Base-by-base conservation (phyloP, 2,888 invertebrate genomes). In the Amitus sp. region DNA sequence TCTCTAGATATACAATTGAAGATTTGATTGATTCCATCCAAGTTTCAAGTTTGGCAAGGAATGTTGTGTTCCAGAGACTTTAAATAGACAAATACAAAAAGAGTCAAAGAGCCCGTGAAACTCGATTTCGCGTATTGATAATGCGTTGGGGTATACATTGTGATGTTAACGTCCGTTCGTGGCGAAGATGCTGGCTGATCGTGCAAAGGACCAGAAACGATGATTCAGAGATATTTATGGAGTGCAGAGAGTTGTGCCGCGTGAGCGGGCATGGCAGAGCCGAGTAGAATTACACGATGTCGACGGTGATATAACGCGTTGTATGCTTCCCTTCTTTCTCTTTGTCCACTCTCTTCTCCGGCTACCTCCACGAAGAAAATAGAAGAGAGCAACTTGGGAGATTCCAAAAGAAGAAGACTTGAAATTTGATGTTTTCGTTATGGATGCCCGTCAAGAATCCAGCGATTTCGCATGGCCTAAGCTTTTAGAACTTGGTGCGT, bases 221-320 rank as follows among this genome's bases (percentile, higher is more conserved):
- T 76, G 75, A 78, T 78, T 77, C 78, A 75, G 73, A 73, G 73
- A 75, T 77, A 77, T 77, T 77, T 77, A 77, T 78, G 74, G 72
- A 70, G 74, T 72, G 77, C 68, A 52, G 74, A 76, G 75, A 66
- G 70, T 69, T 67, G 47, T 47, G 62, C 70, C 63, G 68, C 52
- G 66, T 66, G 67, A 67, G 70, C 65, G 67, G 64, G 65, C 64
- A 63, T 60, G 65, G 66, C 65, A 55, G 55, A 69, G 63, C 69
- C 70, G 72, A 70, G 73, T 71, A 72, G 76, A 77, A 77, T 76
- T 76, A 74, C 76, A 77, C 69, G 71, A 77, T 72, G 71, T 74
- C 71, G 67, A 65, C 64, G 58, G 66, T 73, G 74, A 76, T 77
- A 76, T 72, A 76, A 73, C 73, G 71, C 54, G 49, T 46, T 49